Base-by-base conservation (phyloP, 2,113 vertebrate genomes). In the Boulengeromyrus knoepffleri region DNA sequence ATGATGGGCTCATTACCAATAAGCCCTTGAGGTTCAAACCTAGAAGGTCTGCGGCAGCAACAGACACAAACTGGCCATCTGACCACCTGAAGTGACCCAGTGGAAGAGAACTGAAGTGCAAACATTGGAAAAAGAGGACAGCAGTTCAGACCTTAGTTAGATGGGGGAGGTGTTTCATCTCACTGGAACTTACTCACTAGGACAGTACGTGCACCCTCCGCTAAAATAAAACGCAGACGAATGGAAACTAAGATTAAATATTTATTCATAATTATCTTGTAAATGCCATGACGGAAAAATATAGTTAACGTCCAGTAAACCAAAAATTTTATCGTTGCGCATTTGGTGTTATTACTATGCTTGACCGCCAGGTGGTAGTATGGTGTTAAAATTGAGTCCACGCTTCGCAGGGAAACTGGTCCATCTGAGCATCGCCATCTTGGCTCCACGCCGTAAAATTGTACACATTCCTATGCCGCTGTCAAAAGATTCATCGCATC, bases 301-400 rank as follows among this genome's bases (percentile, higher is more conserved):
- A 45, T 19, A 88, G 31, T 12, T 56, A 31, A 45, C 52, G 42
- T 42, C 19, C 17, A 56, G 6, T 58, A 36, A 45, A 39, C 3
- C 2, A 15, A 52, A 31, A 13, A 87, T 87, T 15, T 13, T 15
- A 17, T 42, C 52, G 12, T 45, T 45, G 36, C 10, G 52, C 56
- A 15, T 2, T 86, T 31, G 46, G 13, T 88, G 90, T 42, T 87
- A 53, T 87, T 85, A 87, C 83, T 8, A 70, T 31, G 21, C 42
- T 0, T 13, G n/a, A 46, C 92, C 93, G 89, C 88, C 91, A 93
- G 92, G 83, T 92, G 92, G 92, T 91, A 91, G 92, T 53, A 88
- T 90, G 58, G 91, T 45, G 13, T 88, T 49, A 87, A 89, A 50
- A 85, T 89, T 90, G 62, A 50, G 49, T 31, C 21, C 12, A 10